These are phyloP conservation scores for Halichoeres trimaculatus DNA, from an alignment of 2,113 vertebrate genomes.

Conservation along the genomic window DNA sequence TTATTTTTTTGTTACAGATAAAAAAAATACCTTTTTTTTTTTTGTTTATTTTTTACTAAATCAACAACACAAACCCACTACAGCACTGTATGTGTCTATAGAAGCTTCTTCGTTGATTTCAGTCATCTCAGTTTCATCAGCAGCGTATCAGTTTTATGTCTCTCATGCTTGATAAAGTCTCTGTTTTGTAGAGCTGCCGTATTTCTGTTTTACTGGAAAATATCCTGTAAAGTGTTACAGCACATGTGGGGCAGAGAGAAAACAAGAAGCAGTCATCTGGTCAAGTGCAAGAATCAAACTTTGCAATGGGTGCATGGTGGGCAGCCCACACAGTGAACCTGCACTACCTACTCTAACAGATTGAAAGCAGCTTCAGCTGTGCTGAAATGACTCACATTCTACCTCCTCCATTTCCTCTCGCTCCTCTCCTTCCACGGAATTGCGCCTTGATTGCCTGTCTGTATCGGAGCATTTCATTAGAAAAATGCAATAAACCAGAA, in stretches of 20 bases:
- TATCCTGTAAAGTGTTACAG: not conserved
- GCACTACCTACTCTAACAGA: slow-evolving; percentile 34
- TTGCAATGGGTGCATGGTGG: slow-evolving; percentile 2
- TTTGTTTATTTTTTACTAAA: too few relatives aligned
- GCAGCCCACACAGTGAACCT: slow-evolving; percentile 22
- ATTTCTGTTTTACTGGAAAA: slow-evolving; percentile 18
- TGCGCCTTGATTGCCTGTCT: slow-evolving; percentile 63
- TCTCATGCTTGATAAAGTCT: slow-evolving; percentile 8
- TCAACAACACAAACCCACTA: too few relatives aligned
- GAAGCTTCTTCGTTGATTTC: too few relatives aligned
- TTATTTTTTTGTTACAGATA: too few relatives aligned
- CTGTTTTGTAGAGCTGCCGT: not conserved
- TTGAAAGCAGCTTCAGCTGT: slow-evolving; percentile 45
- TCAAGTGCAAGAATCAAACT: slow-evolving; percentile 26
- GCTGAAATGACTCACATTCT: slow-evolving; percentile 33
- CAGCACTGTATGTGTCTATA: too few relatives aligned
- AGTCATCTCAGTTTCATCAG: not conserved
- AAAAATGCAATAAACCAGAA: slow-evolving; percentile 72
- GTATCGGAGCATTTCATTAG: slow-evolving; percentile 68
- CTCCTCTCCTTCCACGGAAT: slow-evolving; percentile 40
- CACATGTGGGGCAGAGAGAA: not conserved
- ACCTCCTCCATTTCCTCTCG: slow-evolving; percentile 23
- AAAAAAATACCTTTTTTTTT: too few relatives aligned
- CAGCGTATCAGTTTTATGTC: not conserved
- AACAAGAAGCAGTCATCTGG: slow-evolving; percentile 2